Conservation (phyloP, 2,113 vertebrate species). For the Bombycilla garrulus region DNA sequence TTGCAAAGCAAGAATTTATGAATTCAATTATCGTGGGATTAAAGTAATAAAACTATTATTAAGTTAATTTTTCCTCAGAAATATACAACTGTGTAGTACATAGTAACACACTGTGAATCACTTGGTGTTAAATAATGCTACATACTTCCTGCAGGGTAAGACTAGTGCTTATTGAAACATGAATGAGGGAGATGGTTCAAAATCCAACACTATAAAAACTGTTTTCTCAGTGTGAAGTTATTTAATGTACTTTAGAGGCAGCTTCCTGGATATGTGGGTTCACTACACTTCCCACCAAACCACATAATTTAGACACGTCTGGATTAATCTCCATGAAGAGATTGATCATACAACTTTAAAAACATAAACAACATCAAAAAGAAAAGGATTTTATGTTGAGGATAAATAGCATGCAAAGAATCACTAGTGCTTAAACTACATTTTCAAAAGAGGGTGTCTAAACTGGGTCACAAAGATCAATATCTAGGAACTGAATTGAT, state of each 20-base stretch:
- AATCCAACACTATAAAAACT: not conserved
- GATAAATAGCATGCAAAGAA: not conserved
- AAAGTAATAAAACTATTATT: slow-evolving; percentile 18
- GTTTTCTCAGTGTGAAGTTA: not conserved
- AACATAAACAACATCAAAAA: not conserved
- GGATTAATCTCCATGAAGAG: not conserved
- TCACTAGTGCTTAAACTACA: not conserved
- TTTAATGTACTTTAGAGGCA: not conserved
- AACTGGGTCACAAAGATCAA: not conserved
- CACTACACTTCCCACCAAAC: not conserved
- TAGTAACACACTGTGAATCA: not conserved
- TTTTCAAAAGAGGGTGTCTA: not conserved
- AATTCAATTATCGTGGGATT: not conserved
- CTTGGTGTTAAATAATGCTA: not conserved
- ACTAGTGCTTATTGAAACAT: not conserved
- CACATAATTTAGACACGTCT: not conserved
- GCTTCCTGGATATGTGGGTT: not conserved
- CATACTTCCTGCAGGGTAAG: not conserved
- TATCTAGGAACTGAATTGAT: not conserved
- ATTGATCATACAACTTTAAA: not conserved
- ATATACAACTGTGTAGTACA: not conserved
- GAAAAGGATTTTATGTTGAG: not conserved
- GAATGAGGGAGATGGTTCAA: not conserved
- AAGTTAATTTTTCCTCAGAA: slow-evolving; percentile 11
- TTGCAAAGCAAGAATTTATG: not conserved